phyloP scores from a whole-genome alignment of 2,113 vertebrate genomes.

The Laticauda colubrina region DNA sequence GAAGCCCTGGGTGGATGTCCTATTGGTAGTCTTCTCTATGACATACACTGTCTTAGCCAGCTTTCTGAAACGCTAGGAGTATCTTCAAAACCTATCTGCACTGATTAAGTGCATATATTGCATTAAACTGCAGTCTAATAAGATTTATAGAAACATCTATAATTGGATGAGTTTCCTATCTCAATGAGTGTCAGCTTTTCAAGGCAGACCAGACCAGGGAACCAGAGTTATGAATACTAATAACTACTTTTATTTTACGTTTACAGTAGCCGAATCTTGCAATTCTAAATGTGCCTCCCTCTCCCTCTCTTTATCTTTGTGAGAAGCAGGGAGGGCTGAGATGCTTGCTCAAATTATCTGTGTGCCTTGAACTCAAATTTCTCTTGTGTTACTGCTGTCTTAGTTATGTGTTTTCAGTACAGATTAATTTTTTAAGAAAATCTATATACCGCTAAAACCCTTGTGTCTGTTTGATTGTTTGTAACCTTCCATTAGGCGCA shows the following conservation, averaged over 20 bases:
- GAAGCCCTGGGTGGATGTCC: neutral
- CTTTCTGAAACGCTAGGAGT: neutral
- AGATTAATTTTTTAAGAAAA: neutral
- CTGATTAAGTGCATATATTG: neutral
- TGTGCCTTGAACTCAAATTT: neutral
- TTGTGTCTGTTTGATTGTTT: neutral
- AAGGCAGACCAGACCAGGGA: neutral
- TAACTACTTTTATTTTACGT: neutral
- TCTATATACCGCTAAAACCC: neutral
- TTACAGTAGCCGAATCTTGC: neutral
- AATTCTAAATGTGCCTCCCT: neutral
- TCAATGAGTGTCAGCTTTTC: neutral
- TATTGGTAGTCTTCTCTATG: neutral
- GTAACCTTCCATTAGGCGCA: neutral
- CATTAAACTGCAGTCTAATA: neutral
- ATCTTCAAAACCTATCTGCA: neutral
- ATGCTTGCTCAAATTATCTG: neutral
- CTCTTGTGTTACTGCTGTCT: neutral
- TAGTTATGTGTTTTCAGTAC: neutral
- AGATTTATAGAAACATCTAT: neutral
- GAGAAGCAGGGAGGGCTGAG: neutral
- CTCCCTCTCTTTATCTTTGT: neutral
- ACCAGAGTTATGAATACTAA: neutral
- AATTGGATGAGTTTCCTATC: neutral
- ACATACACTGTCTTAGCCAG: neutral